Percentiles rank a stretch among this genome's conserved stretches.
Evolutionary conservation across 2,113 vertebrate genomes (phyloP).

Genomic region (Micromys minutus): DNA sequence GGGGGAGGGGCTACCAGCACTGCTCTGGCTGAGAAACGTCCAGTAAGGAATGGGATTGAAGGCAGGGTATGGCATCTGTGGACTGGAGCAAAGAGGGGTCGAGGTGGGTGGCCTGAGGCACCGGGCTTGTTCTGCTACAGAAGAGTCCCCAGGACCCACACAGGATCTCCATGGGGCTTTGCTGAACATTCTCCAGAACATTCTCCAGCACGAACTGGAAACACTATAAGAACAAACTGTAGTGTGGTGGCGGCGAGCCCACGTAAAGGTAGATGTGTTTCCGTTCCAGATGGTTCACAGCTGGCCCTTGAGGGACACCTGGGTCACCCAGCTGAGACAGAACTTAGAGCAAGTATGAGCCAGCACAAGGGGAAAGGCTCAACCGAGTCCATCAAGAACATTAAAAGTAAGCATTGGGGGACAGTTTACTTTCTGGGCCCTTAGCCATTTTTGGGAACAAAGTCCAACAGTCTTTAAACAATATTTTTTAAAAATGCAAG

Average conservation of each 20-base stretch:
- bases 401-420: not conserved
- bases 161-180: not conserved
- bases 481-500: not conserved
- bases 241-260: not conserved
- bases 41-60: not conserved
- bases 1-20: not conserved
- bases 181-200: not conserved
- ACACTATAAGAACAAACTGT: not conserved
- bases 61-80: rapidly evolving
- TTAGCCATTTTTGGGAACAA: not conserved
- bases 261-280: not conserved
- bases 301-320: not conserved
- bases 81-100: not conserved
- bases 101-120: rapidly evolving
- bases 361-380: not conserved
- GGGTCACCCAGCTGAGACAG: not conserved
- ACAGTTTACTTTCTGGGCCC: too few relatives aligned
- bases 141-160: not conserved
- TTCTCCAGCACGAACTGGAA: not conserved
- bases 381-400: not conserved
- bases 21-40: not conserved
- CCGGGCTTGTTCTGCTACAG: too few relatives aligned
- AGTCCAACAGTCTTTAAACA: not conserved
- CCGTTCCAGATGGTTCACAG: not conserved
- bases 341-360: not conserved